Evolutionary conservation across 2,797 vertebrate genomes (phyloP).

Genomic region (Pseudochirops cupreus): DNA sequence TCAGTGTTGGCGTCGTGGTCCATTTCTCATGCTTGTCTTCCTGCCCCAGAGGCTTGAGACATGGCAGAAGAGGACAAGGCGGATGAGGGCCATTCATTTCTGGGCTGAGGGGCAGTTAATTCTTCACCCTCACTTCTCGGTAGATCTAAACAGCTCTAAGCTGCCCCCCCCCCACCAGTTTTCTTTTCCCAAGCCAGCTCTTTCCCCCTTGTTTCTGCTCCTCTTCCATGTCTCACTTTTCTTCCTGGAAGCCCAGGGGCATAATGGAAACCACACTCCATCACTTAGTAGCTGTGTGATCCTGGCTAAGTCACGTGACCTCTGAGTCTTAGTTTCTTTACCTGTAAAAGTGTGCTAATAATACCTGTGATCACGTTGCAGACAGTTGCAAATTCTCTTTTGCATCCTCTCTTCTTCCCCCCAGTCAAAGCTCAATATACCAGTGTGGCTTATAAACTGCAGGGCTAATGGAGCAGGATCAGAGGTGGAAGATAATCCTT

Average conservation of each 20-base stretch:
- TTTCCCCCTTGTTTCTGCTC: too few relatives aligned
- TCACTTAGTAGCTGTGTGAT: not conserved
- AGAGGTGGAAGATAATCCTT: not conserved
- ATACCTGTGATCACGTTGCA: not conserved
- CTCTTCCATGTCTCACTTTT: not conserved
- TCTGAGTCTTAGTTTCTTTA: not conserved
- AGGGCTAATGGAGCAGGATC: not conserved
- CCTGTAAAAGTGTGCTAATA: not conserved
- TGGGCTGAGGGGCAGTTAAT: not conserved
- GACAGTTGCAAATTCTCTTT: not conserved
- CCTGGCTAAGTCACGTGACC: not conserved
- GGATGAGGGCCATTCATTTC: not conserved
- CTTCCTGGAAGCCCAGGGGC: not conserved
- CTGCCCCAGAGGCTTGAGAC: not conserved
- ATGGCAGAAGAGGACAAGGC: not conserved
- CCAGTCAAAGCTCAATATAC: not conserved
- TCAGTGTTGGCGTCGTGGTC: not conserved
- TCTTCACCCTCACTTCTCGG: not conserved
- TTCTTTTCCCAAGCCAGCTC: not conserved
- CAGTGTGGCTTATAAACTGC: not conserved
- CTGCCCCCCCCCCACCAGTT: not conserved
- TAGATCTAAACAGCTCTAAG: not conserved
- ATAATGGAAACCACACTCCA: not conserved
- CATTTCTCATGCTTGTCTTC: not conserved
- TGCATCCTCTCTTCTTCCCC: not conserved